Percentiles rank a stretch among this genome's conserved stretches.
Evolutionary conservation across 35 echinoderm and acorn worm genomes (phyloP).

Genomic region (Lytechinus pictus): DNA sequence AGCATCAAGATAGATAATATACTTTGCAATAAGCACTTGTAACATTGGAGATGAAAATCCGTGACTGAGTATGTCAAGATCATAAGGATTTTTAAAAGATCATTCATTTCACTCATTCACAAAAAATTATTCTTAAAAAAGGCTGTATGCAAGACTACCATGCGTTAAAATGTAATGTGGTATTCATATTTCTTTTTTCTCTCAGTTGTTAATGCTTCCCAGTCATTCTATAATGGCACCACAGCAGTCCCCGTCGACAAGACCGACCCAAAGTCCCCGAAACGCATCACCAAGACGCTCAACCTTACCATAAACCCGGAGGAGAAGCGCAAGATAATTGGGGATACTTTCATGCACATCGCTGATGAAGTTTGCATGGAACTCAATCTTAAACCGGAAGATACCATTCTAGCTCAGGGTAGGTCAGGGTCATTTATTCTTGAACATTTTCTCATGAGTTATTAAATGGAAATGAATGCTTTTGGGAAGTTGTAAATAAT

Average conservation of each 20-base stretch:
- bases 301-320: slow-evolving; percentile 84
- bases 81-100: no score
- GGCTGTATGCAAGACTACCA: no score
- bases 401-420: slow-evolving; percentile 91
- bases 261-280: slow-evolving; percentile 72
- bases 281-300: slow-evolving; percentile 75
- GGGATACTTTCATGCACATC: slow-evolving; percentile 88
- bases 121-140: no score
- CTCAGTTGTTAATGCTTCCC: slow-evolving; percentile 83
- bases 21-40: no score
- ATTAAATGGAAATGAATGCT: no score
- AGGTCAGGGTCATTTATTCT: background rate
- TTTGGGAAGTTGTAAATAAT: no score
- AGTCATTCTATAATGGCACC: slow-evolving; percentile 89
- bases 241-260: slow-evolving; percentile 75
- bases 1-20: no score
- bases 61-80: no score
- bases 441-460: no score
- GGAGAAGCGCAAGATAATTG: slow-evolving; percentile 90
- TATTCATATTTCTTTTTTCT: background rate
- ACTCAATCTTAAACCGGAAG: slow-evolving; percentile 79
- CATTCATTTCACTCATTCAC: no score
- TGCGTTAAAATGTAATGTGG: no score
- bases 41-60: no score
- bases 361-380: slow-evolving; percentile 93